A percentile compares a stretch with the other conserved stretches of the same genome.
phyloP scores from a whole-genome alignment of 1,140 invertebrate species.

The Ruditapes philippinarum region DNA sequence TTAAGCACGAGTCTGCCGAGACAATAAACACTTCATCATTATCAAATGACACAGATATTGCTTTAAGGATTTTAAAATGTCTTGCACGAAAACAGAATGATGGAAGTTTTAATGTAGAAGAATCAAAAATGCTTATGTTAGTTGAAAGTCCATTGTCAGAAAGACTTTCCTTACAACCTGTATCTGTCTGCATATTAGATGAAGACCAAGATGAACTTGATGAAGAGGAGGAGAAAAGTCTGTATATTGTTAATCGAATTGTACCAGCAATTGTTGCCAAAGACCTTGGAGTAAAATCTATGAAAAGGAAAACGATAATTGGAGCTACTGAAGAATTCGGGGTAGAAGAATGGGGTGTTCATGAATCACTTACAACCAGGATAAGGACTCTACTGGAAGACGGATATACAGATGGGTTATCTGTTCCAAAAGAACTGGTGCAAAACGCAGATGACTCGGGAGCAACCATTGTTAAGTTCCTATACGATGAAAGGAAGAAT shows the following conservation, averaged over 20 bases:
- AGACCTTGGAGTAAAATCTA: conserved; percentile 72
- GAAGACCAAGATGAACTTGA: conserved; percentile 10
- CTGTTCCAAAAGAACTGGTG: conserved; percentile 81
- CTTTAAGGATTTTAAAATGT: neutral
- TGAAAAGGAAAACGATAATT: conserved; percentile 58
- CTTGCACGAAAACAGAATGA: neutral
- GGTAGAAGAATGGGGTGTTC: conserved; percentile 72
- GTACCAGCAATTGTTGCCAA: conserved; percentile 62
- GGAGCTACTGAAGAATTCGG: conserved; percentile 51
- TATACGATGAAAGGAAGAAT: conserved; percentile 81
- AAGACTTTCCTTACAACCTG: neutral
- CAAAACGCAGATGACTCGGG: conserved; percentile 87
- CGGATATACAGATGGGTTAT: conserved; percentile 80
- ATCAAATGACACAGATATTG: neutral
- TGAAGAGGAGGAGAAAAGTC: conserved; percentile 53
- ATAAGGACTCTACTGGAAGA: conserved; percentile 62
- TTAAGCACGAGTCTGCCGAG: neutral
- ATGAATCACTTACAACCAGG: conserved; percentile 75
- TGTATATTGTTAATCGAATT: conserved; percentile 69
- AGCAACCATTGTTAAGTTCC: conserved; percentile 80
- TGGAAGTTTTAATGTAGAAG: neutral
- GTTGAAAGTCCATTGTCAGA: neutral
- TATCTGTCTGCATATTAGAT: conserved; percentile 42
- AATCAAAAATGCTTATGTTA: neutral
- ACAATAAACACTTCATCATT: neutral